These are phyloP conservation scores for Podarcis lilfordi DNA, from an alignment of 2,797 vertebrate species.

Conservation along the genomic window DNA sequence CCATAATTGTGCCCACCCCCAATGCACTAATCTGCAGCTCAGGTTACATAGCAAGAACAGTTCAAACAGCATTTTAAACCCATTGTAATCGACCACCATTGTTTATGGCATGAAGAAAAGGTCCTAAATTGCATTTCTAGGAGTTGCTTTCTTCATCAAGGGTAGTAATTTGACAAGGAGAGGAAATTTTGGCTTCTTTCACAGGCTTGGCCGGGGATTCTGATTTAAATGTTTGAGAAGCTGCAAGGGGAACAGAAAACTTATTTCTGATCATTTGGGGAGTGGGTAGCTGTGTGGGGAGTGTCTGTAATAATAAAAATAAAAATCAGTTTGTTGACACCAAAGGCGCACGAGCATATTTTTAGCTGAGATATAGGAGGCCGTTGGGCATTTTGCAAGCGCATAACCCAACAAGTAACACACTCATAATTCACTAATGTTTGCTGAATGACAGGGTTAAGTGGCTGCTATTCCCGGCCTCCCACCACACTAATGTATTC, in stretches of 20 bases:
- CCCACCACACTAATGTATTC: slow-evolving; percentile 71
- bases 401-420: slow-evolving; percentile 54
- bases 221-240: slow-evolving; percentile 59
- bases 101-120: slow-evolving; percentile 58
- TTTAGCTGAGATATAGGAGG: slow-evolving; percentile 36
- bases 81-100: slow-evolving; percentile 14
- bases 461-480: slow-evolving; percentile 72
- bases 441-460: slow-evolving; percentile 75
- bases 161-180: slow-evolving; percentile 70
- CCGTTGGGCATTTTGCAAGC: slow-evolving; percentile 52
- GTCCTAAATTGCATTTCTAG: slow-evolving; percentile 67
- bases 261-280: slow-evolving; percentile 56
- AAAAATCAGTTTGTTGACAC: slow-evolving; percentile 67
- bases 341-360: slow-evolving; percentile 46
- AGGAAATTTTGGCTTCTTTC: slow-evolving; percentile 69
- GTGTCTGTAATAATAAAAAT: background rate
- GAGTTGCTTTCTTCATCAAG: slow-evolving; percentile 68
- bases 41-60: background rate
- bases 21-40: slow-evolving; percentile 1
- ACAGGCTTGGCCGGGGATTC: slow-evolving; percentile 55
- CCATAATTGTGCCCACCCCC: background rate
- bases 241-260: slow-evolving; percentile 58
- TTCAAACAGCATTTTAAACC: slow-evolving; percentile 35
- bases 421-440: slow-evolving; percentile 73
- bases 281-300: background rate